Conservation (phyloP, 2,888 invertebrate genomes). For the Carterocephalus palaemon region DNA sequence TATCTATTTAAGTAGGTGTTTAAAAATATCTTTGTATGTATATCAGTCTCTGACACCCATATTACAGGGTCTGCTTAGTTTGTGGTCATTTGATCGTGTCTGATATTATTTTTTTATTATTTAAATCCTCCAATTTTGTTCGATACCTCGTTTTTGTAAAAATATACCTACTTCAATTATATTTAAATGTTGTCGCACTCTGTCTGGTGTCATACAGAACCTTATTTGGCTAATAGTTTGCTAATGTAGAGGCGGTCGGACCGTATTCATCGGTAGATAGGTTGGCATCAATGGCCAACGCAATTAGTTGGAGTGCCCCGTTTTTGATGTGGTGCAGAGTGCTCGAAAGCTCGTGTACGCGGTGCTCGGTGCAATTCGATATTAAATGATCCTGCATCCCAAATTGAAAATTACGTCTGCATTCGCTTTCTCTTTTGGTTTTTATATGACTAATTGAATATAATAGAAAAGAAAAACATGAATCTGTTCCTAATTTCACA, state of each 20-base stretch:
- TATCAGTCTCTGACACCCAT: too few relatives aligned
- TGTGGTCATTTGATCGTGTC: too few relatives aligned
- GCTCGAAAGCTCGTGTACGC: slow-evolving; percentile 46
- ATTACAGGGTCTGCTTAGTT: too few relatives aligned
- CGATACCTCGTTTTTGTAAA: too few relatives aligned
- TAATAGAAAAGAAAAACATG: not conserved
- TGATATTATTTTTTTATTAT: too few relatives aligned
- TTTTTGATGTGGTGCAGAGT: slow-evolving; percentile 73
- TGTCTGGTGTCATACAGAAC: slow-evolving; percentile 5
- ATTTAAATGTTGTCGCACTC: slow-evolving; percentile 19
- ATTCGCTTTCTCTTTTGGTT: slow-evolving; percentile 13
- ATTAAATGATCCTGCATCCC: slow-evolving; percentile 57
- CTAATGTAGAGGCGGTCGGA: slow-evolving; percentile 35
- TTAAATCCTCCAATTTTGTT: too few relatives aligned
- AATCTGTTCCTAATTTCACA: too few relatives aligned
- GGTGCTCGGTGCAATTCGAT: slow-evolving; percentile 47
- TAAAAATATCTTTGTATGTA: too few relatives aligned
- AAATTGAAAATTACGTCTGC: slow-evolving; percentile 33
- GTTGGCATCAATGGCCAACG: slow-evolving; percentile 70
- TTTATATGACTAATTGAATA: not conserved
- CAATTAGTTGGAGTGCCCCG: slow-evolving; percentile 77
- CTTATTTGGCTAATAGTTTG: slow-evolving; percentile 37
- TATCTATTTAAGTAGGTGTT: too few relatives aligned
- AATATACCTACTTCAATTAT: too few relatives aligned
- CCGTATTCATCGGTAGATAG: slow-evolving; percentile 48